Conservation (phyloP, 2,888 invertebrate genomes). For the Atrina japonica region DNA sequence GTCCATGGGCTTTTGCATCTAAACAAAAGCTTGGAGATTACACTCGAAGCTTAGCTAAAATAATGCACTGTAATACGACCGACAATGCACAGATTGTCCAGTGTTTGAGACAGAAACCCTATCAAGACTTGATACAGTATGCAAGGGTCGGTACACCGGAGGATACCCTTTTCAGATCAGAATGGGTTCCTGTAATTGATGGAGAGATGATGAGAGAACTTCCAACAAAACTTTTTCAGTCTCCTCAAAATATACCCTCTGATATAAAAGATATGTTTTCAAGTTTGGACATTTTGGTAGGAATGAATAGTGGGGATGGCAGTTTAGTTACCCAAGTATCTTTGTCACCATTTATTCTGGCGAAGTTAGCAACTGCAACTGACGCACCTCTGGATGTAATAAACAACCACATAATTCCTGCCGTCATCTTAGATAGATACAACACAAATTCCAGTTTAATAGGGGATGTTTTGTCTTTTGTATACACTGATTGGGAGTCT, state of each 20-base stretch:
- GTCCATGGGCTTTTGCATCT: conserved; percentile 94
- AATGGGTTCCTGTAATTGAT: conserved; percentile 91
- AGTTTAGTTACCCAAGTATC: conserved; percentile 44
- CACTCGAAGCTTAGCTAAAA: conserved; percentile 90
- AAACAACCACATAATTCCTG: conserved; percentile 40
- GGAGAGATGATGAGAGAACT: conserved; percentile 92
- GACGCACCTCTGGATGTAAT: conserved; percentile 38
- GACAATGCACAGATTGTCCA: conserved; percentile 86
- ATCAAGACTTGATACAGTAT: conserved; percentile 44
- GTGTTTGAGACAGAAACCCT: conserved; percentile 84
- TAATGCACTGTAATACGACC: conserved; percentile 86
- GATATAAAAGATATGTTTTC: conserved; percentile 35
- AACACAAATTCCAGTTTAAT: conserved; percentile 27
- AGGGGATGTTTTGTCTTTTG: conserved; percentile 33
- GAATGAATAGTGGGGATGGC: conserved; percentile 56
- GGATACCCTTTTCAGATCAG: conserved; percentile 62
- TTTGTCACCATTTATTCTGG: conserved; percentile 41
- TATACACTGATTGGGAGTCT: conserved; percentile 55
- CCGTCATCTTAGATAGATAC: conserved; percentile 39
- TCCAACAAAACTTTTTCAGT: conserved; percentile 60
- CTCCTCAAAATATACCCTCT: not conserved
- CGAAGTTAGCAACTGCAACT: conserved; percentile 24
- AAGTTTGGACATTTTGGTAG: conserved; percentile 52
- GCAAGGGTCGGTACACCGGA: conserved; percentile 58
- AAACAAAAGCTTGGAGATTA: conserved; percentile 89